Evolutionary conservation across 2,888 invertebrate genomes (phyloP).

Genomic region (Eumerus sabulonum): DNA sequence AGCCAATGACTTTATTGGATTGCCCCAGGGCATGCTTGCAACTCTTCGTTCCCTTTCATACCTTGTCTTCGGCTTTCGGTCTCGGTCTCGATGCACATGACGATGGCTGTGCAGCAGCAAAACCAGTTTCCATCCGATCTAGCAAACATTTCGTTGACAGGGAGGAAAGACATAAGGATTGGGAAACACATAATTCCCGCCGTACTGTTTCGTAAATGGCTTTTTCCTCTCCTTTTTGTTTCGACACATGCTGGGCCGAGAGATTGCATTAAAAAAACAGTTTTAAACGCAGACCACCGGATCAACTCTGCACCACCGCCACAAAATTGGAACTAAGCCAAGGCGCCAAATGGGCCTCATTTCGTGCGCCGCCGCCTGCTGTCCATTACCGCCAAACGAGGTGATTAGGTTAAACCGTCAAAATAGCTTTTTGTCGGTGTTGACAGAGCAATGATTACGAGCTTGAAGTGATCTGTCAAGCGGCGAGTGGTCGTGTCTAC

Average conservation of each 20-base stretch:
- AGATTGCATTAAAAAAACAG: slow-evolving; percentile 61
- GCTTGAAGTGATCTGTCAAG: slow-evolving; percentile 59
- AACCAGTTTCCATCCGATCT: slow-evolving; percentile 67
- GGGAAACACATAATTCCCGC: slow-evolving; percentile 52
- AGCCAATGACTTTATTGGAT: slow-evolving; percentile 68
- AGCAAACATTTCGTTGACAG: slow-evolving; percentile 57
- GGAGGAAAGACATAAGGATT: slow-evolving; percentile 57
- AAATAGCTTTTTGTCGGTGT: slow-evolving; percentile 57
- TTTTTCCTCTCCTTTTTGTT: slow-evolving; percentile 59
- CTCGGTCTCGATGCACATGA: slow-evolving; percentile 21
- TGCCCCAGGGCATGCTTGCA: slow-evolving; percentile 56
- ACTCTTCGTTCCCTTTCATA: not conserved
- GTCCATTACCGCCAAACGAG: slow-evolving; percentile 13
- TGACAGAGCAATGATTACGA: slow-evolving; percentile 61
- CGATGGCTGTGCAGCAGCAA: slow-evolving; percentile 20
- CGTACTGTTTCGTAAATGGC: slow-evolving; percentile 35
- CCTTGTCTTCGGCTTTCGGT: slow-evolving; percentile 14
- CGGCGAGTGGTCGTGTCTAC: not conserved
- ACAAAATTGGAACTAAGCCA: slow-evolving; percentile 21
- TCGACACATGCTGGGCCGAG: slow-evolving; percentile 38
- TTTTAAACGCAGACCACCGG: slow-evolving; percentile 48
- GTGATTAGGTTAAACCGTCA: slow-evolving; percentile 66
- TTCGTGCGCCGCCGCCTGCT: too few species aligned
- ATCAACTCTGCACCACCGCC: slow-evolving; percentile 12
- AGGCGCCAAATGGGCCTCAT: slow-evolving; percentile 52